phyloP scores from a whole-genome alignment of 2,888 invertebrate species.

The Furcula furcula region DNA sequence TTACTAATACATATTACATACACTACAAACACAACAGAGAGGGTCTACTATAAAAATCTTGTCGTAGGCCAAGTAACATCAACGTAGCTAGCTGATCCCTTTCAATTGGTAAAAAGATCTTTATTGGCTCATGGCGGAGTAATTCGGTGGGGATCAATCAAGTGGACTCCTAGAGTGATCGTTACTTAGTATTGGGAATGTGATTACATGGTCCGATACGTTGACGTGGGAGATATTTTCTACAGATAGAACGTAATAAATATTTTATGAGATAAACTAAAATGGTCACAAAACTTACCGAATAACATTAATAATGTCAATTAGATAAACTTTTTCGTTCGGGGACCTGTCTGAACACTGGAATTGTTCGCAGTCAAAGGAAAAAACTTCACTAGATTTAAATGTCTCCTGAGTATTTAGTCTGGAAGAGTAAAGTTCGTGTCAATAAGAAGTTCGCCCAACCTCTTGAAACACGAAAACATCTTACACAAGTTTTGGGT shows the following conservation, averaged over 20 bases:
- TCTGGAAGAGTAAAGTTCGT: constrained; percentile 37
- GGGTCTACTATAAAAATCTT: too few species aligned
- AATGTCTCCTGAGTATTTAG: constrained; percentile 64
- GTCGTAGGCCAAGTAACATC: too few species aligned
- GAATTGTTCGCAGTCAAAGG: constrained; percentile 48
- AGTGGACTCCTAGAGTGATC: constrained; percentile 53
- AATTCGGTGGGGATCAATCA: constrained; percentile 57
- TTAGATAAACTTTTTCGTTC: constrained; percentile 47
- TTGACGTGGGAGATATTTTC: constrained; percentile 16
- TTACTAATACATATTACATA: too few species aligned
- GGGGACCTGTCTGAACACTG: constrained; percentile 33
- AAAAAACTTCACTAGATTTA: constrained; percentile 58
- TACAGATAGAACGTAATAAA: constrained; percentile 13
- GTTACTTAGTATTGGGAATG: constrained; percentile 42
- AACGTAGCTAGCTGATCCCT: constrained; percentile 47
- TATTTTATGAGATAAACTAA: too few species aligned
- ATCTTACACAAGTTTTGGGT: constrained; percentile 14
- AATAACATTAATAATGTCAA: constrained; percentile 46
- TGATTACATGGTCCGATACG: constrained; percentile 38
- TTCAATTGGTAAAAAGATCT: constrained; percentile 68
- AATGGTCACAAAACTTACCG: constrained; percentile 15
- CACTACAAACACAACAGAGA: too few species aligned
- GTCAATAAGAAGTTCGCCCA: constrained; percentile 39
- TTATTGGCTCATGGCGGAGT: constrained; percentile 63
- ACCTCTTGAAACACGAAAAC: constrained; percentile 29